Evolutionary conservation across 2,113 vertebrate species (phyloP).

Genomic region (Antechinus stuartii): DNA sequence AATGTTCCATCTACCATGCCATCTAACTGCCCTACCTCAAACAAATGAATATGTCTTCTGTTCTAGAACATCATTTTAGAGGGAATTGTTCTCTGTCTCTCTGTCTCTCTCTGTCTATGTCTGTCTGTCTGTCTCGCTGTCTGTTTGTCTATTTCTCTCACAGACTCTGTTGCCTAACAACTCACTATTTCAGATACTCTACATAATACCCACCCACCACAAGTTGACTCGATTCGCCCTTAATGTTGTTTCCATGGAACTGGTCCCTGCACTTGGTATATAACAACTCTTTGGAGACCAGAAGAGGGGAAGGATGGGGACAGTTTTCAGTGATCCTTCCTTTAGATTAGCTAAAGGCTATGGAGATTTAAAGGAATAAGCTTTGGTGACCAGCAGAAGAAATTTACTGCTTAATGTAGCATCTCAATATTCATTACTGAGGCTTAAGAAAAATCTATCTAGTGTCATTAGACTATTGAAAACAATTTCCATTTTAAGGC

Average conservation of each 20-base stretch:
- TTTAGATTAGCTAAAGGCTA: not conserved
- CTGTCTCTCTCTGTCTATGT: too few relatives aligned
- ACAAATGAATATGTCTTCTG: not conserved
- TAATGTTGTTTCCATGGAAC: not conserved
- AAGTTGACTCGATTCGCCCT: not conserved
- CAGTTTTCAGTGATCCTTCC: not conserved
- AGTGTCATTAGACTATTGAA: not conserved
- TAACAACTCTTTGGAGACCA: not conserved
- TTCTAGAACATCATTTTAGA: not conserved
- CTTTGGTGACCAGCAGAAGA: not conserved
- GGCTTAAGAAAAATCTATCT: slow-evolving; percentile 12
- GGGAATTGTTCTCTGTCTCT: not conserved
- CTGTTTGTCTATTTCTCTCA: too few relatives aligned
- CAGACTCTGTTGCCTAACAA: not conserved
- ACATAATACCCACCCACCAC: not conserved
- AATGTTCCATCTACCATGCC: too few relatives aligned
- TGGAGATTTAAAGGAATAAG: not conserved
- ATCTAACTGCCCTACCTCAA: not conserved
- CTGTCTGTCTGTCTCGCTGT: too few relatives aligned
- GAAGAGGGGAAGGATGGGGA: not conserved
- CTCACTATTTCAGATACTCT: not conserved
- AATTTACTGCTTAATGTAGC: not conserved
- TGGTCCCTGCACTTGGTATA: not conserved
- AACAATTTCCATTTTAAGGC: not conserved
- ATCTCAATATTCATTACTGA: not conserved